Conservation (phyloP, 2,888 invertebrate species). For the Protodeltote pygarga region DNA sequence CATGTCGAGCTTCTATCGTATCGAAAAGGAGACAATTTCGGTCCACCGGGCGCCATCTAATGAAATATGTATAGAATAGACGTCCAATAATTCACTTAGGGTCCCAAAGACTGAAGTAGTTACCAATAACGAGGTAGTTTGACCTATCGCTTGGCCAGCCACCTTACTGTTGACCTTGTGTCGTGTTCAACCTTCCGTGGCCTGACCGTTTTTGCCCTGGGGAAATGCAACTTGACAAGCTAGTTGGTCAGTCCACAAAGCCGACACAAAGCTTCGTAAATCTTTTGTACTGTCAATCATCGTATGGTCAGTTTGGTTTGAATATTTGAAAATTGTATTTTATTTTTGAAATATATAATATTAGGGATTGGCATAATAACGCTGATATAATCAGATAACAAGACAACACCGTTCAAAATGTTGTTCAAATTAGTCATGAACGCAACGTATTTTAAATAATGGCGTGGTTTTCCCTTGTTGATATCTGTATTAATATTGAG, state of each 20-base stretch:
- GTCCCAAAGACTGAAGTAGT: slow-evolving; percentile 5
- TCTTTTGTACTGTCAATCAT: slow-evolving; percentile 2
- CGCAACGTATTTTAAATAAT: background rate
- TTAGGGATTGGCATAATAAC: too few species aligned
- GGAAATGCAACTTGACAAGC: slow-evolving; percentile 13
- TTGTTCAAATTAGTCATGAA: too few species aligned
- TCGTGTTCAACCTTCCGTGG: slow-evolving; percentile 23
- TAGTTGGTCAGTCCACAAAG: background rate
- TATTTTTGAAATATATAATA: too few species aligned
- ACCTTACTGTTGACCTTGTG: slow-evolving; percentile 34
- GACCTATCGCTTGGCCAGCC: slow-evolving; percentile 22
- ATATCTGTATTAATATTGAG: too few species aligned
- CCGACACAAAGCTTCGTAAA: too few species aligned
- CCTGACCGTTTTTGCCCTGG: slow-evolving; percentile 10
- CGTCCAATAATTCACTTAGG: slow-evolving; percentile 11
- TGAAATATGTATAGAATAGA: slow-evolving; percentile 25
- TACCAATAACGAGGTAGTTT: slow-evolving; percentile 22
- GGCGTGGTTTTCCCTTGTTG: background rate
- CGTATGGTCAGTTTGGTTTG: slow-evolving; percentile 1
- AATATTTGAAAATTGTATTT: too few species aligned
- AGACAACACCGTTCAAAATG: too few species aligned
- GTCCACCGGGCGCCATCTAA: slow-evolving; percentile 1
- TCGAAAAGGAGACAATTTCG: slow-evolving; percentile 14
- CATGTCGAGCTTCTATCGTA: background rate
- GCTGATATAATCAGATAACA: too few species aligned